phyloP scores from a whole-genome alignment of 2,888 invertebrate genomes.

The Eupithecia dodoneata region DNA sequence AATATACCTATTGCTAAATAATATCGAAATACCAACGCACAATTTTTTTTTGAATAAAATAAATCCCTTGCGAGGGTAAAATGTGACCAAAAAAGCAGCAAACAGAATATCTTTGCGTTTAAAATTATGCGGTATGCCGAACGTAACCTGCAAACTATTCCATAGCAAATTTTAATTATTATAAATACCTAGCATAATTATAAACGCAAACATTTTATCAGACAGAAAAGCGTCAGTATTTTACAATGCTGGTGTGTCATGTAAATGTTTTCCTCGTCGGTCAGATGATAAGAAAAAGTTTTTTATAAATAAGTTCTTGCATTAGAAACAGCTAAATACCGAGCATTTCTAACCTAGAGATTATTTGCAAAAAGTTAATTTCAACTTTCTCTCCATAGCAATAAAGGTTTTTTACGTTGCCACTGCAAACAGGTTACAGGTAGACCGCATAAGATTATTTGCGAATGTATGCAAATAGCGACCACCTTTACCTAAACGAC shows the following conservation, averaged over 20 bases:
- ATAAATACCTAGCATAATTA: neutral
- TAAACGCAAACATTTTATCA: neutral
- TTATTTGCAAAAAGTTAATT: conserved; percentile 1
- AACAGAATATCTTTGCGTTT: neutral
- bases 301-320: conserved; percentile 8
- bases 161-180: neutral
- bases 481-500: conserved; percentile 40
- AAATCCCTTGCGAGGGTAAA: neutral
- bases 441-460: conserved; percentile 14
- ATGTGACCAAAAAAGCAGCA: neutral
- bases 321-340: neutral
- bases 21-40: neutral
- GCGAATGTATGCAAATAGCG: conserved; percentile 58
- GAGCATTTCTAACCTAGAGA: neutral
- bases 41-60: neutral
- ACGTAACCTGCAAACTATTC: neutral
- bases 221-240: neutral
- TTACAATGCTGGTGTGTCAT: conserved; percentile 5
- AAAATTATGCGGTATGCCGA: neutral
- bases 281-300: neutral
- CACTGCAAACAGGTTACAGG: neutral
- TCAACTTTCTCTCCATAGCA: neutral
- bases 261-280: conserved; percentile 8
- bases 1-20: neutral
- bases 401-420: neutral